phyloP scores from a whole-genome alignment of 2,113 vertebrate genomes.

The Setophaga coronata region DNA sequence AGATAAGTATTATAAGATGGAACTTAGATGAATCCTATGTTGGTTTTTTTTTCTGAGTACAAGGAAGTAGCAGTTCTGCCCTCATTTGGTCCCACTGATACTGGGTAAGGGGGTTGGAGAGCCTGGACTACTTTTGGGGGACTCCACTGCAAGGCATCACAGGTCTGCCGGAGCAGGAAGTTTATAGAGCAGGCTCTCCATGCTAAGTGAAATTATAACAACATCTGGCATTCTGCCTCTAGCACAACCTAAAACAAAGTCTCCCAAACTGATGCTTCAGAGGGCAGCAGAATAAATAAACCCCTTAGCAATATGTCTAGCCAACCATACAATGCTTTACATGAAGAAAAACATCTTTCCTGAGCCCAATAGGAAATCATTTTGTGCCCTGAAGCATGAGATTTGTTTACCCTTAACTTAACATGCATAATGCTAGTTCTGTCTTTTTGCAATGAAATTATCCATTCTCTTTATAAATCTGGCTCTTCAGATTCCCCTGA shows the following conservation, averaged over 20 bases:
- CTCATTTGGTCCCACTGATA: not conserved
- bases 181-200: not conserved
- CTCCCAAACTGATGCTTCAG: conserved; percentile 50
- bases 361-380: conserved; percentile 56
- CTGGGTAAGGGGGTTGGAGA: not conserved
- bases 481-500: not conserved
- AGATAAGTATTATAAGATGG: not conserved
- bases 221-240: not conserved
- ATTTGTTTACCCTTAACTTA: conserved; percentile 60
- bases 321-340: conserved; percentile 40
- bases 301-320: conserved; percentile 4
- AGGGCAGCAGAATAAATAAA: conserved; percentile 51
- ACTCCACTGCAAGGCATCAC: not conserved
- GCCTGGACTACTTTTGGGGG: not conserved
- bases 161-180: not conserved
- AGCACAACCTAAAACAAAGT: not conserved
- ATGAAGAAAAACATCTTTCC: conserved; percentile 50
- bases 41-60: not conserved
- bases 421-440: conserved; percentile 48
- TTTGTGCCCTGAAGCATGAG: conserved; percentile 57
- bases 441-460: conserved; percentile 45
- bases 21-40: not conserved
- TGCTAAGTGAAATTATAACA: not conserved
- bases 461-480: conserved; percentile 6
- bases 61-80: not conserved